Evolutionary conservation across 2,113 vertebrate species (phyloP).

Genomic region (Gnathonemus echidnorhynchus): DNA sequence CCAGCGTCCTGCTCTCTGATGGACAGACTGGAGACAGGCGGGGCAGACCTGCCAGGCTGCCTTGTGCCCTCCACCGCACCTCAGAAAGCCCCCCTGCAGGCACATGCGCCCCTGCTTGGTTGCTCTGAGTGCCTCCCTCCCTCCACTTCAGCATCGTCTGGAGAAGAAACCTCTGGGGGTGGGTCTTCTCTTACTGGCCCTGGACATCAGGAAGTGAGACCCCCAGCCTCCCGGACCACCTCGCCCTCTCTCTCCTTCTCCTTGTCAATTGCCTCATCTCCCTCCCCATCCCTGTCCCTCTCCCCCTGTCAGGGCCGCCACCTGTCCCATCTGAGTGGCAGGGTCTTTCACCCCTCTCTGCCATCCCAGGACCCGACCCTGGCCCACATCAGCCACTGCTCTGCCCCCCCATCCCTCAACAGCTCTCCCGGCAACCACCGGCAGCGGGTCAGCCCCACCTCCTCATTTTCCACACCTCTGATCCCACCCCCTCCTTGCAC

Average conservation of each 20-base stretch:
- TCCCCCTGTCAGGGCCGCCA: constrained; percentile 53
- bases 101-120: constrained; percentile 29
- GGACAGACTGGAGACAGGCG: constrained; percentile 47
- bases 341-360: constrained; percentile 35
- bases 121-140: constrained; percentile 15
- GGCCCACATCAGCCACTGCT: constrained; percentile 44
- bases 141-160: constrained; percentile 11
- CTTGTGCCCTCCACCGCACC: constrained; percentile 47
- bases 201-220: constrained; percentile 44
- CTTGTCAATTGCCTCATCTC: constrained; percentile 50
- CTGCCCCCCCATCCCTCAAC: constrained; percentile 53
- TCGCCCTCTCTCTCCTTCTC: constrained; percentile 54
- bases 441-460: constrained; percentile 18
- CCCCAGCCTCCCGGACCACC: constrained; percentile 37
- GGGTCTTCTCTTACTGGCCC: constrained; percentile 8
- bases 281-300: constrained; percentile 39
- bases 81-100: constrained; percentile 25
- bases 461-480: constrained; percentile 24
- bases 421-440: constrained; percentile 49
- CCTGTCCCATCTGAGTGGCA: constrained; percentile 36
- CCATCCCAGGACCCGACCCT: constrained; percentile 42
- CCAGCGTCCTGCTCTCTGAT: constrained; percentile 46
- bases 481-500: constrained; percentile 8
- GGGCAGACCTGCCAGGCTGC: constrained; percentile 47
- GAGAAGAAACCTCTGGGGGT: constrained; percentile 26